phyloP scores from a whole-genome alignment of 2,888 invertebrate genomes.

The Lepidonotus clava region DNA sequence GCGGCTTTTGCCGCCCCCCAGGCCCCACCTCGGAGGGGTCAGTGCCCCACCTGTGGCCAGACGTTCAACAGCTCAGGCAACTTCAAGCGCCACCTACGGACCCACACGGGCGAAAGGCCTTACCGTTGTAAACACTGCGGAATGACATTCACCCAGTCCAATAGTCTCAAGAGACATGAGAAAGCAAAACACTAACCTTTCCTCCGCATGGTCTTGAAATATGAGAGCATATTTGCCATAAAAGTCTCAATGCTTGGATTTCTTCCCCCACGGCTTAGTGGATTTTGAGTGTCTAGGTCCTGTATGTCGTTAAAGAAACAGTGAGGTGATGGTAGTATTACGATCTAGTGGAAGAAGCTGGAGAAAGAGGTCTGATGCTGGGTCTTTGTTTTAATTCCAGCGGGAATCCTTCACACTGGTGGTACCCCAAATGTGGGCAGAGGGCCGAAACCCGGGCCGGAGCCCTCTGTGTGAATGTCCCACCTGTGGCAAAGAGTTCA shows the following conservation, averaged over 20 bases:
- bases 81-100: not conserved
- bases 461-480: not conserved
- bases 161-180: not conserved
- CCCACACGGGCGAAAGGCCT: not conserved
- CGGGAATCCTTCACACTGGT: not conserved
- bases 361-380: too few species aligned
- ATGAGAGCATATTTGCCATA: too few species aligned
- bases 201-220: too few species aligned
- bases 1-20: not conserved
- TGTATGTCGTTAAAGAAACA: too few species aligned
- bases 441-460: not conserved
- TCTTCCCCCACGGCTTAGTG: too few species aligned
- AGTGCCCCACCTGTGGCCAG: not conserved
- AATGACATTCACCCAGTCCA: not conserved
- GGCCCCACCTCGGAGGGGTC: not conserved
- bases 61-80: conserved; percentile 1
- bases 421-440: not conserved
- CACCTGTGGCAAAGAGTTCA: not conserved
- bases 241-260: too few species aligned
- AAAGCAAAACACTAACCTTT: not conserved
- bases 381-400: not conserved
- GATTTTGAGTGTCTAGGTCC: too few species aligned
- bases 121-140: conserved; percentile 1
- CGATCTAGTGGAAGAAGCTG: too few species aligned
- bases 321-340: too few species aligned